Conservation (phyloP, 1,140 invertebrate genomes). For the Aphis gossypii region DNA sequence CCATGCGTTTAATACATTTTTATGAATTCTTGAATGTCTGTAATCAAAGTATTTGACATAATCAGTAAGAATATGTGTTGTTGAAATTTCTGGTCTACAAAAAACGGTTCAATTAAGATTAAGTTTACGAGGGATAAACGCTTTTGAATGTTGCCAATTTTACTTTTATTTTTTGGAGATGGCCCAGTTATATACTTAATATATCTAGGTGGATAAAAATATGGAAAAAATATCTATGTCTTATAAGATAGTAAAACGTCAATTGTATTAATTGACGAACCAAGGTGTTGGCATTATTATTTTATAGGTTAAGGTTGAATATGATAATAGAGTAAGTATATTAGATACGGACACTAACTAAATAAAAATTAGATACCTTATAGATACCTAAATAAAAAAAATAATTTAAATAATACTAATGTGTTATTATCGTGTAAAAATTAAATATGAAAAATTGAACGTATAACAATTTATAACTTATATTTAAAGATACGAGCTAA, state of each 20-base stretch:
- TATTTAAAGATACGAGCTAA: neutral
- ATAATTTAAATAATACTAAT: neutral
- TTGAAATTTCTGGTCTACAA: neutral
- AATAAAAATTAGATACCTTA: neutral
- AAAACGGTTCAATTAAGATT: neutral
- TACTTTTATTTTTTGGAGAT: neutral
- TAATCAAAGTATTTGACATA: neutral
- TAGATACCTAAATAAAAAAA: neutral
- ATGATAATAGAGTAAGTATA: neutral
- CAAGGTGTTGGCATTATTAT: conserved; percentile 33
- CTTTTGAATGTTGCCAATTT: neutral
- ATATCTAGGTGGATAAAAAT: conserved; percentile 17
- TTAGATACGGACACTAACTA: neutral
- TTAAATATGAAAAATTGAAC: neutral
- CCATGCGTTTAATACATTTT: neutral
- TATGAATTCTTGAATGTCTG: neutral
- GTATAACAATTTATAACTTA: neutral
- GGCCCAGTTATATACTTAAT: neutral
- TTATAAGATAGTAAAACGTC: neutral
- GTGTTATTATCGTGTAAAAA: neutral
- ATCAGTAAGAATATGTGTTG: neutral
- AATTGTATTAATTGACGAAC: neutral
- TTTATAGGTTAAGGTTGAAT: conserved; percentile 42
- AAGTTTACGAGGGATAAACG: neutral
- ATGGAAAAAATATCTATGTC: neutral